Base-by-base conservation (phyloP, 2,888 invertebrate genomes). In the Diabrotica balteata region DNA sequence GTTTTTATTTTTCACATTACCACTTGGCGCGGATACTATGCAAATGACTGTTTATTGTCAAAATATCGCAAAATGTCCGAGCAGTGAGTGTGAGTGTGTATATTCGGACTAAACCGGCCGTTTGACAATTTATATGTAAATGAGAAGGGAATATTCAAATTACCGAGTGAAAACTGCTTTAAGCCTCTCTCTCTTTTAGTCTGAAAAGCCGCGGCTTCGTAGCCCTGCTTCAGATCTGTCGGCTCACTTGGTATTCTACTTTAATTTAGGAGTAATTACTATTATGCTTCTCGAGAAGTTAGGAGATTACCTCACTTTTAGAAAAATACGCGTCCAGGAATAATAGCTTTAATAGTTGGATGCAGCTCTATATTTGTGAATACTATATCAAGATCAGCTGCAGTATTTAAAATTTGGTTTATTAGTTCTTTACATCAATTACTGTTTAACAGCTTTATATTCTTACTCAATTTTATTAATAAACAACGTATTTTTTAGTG, bases 91-190 rank as follows among this genome's bases (percentile, higher is more conserved):
- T 68, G 67, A 67, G 65, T 72, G 70, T 66, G 67, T 71, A 68
- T 73, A 73, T 72, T 59, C 59, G 63, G 66, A 50, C 69, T 55
- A 68, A 60, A 52, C 59, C 57, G 61, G 60, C 72, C 72, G 74
- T 76, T 75, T 77, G 75, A 77, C 77, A 79, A 78, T 79, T 77
- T 79, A 78, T 78, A 79, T 79, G 78, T 74, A 79, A 79, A 79
- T 79, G 75, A 75, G 75, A 32, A 32, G 32, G 32, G 55, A 70
- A 73, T 74, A 72, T 74, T 75, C 73, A 72, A 79, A 78, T 78
- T 77, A 77, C 75, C 73, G 72, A 68, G 69, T 61, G 62, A 57
- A 63, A 67, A 61, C 63, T 57, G 63, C 58, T 45, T 59, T 52
- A 53, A 59, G 55, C 45, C 60, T 17, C 66, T 45, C 49, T 54